phyloP scores from a whole-genome alignment of 1,140 invertebrate genomes.

The Rhyzopertha dominica region DNA sequence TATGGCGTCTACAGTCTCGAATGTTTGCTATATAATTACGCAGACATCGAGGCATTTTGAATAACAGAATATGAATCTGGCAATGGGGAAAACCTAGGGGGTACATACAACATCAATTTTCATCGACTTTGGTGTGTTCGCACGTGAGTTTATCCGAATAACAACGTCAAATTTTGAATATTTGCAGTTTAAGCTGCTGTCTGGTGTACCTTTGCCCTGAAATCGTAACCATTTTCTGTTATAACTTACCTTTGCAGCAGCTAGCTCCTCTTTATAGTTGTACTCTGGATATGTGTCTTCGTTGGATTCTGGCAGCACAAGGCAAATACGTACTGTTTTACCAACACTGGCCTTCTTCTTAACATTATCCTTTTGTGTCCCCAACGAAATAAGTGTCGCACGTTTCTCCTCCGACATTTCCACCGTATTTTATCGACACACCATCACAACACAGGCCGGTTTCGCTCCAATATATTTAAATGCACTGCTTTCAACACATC shows the following conservation, averaged over 20 bases:
- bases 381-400: slow-evolving; percentile 33
- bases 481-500: slow-evolving; percentile 28
- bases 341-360: slow-evolving; percentile 29
- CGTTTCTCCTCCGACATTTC: slow-evolving; percentile 45
- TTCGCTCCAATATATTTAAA: slow-evolving; percentile 46
- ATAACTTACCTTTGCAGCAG: slow-evolving; percentile 55
- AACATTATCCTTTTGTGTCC: slow-evolving; percentile 34
- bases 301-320: slow-evolving; percentile 58
- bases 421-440: slow-evolving; percentile 32
- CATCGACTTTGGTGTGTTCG: neutral
- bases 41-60: slow-evolving; percentile 20
- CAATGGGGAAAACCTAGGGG: slow-evolving; percentile 11
- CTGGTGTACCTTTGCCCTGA: slow-evolving; percentile 13
- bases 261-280: slow-evolving; percentile 59
- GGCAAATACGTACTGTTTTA: slow-evolving; percentile 52
- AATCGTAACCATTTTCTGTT: slow-evolving; percentile 44
- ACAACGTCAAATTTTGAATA: slow-evolving; percentile 9
- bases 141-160: slow-evolving; percentile 1
- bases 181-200: slow-evolving; percentile 11
- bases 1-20: slow-evolving; percentile 31
- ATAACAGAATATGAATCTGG: slow-evolving; percentile 19
- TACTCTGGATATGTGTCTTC: slow-evolving; percentile 61
- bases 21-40: slow-evolving; percentile 23
- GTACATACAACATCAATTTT: slow-evolving; percentile 10
- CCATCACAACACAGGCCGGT: slow-evolving; percentile 37